Conservation (phyloP, 1,140 invertebrate species). For the Oedothorax gibbosus region DNA sequence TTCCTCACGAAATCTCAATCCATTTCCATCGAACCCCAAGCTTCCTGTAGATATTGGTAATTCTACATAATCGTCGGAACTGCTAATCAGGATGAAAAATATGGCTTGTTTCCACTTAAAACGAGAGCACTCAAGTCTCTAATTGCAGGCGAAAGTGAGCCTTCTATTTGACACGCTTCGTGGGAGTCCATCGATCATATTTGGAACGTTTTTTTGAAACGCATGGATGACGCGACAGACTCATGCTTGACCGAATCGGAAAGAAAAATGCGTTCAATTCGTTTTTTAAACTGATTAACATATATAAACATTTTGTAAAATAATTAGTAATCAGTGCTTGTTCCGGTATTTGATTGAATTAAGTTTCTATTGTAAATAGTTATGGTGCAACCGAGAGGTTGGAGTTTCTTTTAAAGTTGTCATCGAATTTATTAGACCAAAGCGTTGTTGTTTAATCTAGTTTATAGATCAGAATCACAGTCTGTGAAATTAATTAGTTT, state of each 20-base stretch:
- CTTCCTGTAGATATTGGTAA: background rate
- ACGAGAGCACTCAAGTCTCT: background rate
- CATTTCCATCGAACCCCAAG: background rate
- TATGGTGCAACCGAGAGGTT: too few species aligned
- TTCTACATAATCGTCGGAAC: slow-evolving; percentile 11
- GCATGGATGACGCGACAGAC: background rate
- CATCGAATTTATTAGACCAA: too few species aligned
- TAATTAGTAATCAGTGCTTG: too few species aligned
- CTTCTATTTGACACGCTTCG: background rate
- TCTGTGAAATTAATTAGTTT: too few species aligned
- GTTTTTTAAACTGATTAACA: too few species aligned
- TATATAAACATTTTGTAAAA: too few species aligned
- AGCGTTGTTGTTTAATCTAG: too few species aligned
- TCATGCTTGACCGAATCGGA: background rate
- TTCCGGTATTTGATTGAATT: too few species aligned
- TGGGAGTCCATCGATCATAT: background rate
- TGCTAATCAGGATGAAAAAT: background rate
- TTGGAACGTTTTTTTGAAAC: background rate
- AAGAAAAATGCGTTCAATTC: background rate
- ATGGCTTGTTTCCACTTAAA: background rate
- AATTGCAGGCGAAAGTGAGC: background rate
- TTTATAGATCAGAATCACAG: too few species aligned
- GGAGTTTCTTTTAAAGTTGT: too few species aligned
- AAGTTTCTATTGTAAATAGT: too few species aligned
- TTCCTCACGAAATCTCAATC: background rate